These are phyloP conservation scores for Alligator sinensis DNA, from an alignment of 2,113 vertebrate species.

Conservation along the genomic window DNA sequence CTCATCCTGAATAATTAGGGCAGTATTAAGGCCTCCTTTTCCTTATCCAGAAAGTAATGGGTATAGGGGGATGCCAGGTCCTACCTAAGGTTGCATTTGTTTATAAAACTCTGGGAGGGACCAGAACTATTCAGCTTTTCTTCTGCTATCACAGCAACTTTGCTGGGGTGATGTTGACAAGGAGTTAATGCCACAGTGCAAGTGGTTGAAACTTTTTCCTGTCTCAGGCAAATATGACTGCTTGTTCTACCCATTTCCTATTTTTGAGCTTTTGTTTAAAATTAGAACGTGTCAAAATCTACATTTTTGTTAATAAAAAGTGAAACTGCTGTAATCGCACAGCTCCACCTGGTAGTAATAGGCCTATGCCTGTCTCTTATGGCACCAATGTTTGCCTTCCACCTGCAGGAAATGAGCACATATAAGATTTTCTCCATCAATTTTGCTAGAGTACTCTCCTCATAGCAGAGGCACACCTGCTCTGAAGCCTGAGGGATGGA, in stretches of 20 bases:
- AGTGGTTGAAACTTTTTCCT: neutral
- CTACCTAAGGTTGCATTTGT: neutral
- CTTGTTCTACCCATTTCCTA: neutral
- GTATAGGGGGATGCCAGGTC: too few relatives aligned
- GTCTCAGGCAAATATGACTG: neutral
- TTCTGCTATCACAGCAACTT: fast-evolving
- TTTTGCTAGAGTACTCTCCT: neutral
- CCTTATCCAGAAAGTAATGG: too few relatives aligned
- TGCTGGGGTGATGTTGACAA: neutral
- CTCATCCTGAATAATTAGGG: neutral
- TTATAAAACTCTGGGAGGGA: neutral
- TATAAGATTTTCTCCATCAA: neutral
- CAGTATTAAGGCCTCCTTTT: neutral
- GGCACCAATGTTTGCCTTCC: neutral
- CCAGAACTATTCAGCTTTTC: neutral
- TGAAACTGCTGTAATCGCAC: neutral
- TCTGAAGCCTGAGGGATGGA: neutral
- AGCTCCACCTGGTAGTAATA: fast-evolving
- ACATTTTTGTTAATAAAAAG: neutral
- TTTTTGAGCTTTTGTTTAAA: neutral
- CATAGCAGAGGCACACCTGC: fast-evolving
- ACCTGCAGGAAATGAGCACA: neutral
- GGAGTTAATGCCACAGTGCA: neutral
- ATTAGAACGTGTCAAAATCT: fast-evolving
- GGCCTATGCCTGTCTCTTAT: neutral